Conservation (phyloP, 2,113 vertebrate genomes). For the Barbus barbus region DNA sequence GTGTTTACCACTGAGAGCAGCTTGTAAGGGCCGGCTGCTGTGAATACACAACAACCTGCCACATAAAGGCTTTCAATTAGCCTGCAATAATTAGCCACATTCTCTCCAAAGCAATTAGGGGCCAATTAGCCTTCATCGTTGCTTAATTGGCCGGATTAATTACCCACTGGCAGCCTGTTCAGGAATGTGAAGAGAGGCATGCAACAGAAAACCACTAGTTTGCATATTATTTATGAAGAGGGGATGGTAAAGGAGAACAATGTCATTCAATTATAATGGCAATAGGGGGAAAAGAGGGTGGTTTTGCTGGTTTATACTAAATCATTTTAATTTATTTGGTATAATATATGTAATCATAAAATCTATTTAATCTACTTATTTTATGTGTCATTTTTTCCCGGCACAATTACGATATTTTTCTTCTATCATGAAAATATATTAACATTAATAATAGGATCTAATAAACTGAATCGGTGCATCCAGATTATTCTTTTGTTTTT, state of each 20-base stretch:
- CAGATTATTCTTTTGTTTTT: slow-evolving; percentile 44
- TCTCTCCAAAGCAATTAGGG: slow-evolving; percentile 68
- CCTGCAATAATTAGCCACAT: slow-evolving; percentile 63
- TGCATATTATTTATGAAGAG: not conserved
- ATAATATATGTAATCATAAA: too few species aligned
- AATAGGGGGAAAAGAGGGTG: slow-evolving; percentile 55
- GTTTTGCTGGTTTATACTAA: slow-evolving; percentile 56
- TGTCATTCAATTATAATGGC: slow-evolving; percentile 1
- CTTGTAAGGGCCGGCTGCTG: slow-evolving; percentile 63
- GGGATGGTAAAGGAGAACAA: not conserved
- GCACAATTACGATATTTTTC: not conserved
- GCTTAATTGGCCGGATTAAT: slow-evolving; percentile 80
- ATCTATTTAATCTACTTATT: not conserved
- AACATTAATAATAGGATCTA: not conserved
- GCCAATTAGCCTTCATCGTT: slow-evolving; percentile 76
- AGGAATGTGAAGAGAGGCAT: slow-evolving; percentile 71
- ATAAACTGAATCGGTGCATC: slow-evolving; percentile 44
- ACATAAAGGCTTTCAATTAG: slow-evolving; percentile 76
- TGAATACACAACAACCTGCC: slow-evolving; percentile 66
- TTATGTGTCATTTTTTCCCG: not conserved
- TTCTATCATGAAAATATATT: not conserved
- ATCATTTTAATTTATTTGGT: slow-evolving; percentile 29
- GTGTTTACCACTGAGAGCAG: slow-evolving; percentile 72
- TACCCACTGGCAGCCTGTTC: slow-evolving; percentile 70
- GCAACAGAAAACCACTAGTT: slow-evolving; percentile 61